A percentile compares a stretch with the other conserved stretches of the same genome.
Evolutionary conservation across 92 coral and sea anemone genomes (phyloP).

Genomic region (Phymanthus crucifer): DNA sequence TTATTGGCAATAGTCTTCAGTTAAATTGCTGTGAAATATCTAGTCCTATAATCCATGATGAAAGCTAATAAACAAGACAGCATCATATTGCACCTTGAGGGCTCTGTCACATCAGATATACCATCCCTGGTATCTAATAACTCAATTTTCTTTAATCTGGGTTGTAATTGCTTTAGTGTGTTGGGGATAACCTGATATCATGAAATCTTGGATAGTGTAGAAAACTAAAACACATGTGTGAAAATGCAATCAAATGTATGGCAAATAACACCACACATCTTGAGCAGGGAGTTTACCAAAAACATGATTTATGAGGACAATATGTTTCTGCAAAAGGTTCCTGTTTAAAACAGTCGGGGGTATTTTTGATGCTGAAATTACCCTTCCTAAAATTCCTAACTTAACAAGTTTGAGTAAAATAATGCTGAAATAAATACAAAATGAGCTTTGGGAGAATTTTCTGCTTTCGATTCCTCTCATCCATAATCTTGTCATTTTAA

Average conservation of each 20-base stretch:
- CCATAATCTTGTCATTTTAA: neutral
- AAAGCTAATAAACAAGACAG: neutral
- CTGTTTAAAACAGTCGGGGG: neutral
- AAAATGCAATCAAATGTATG: neutral
- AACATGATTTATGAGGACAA: neutral
- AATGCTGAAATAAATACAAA: neutral
- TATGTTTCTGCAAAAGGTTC: neutral
- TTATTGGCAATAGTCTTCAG: no score
- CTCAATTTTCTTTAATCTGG: conserved; percentile 1
- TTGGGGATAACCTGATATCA: neutral
- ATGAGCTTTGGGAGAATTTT: neutral
- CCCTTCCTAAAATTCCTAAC: neutral
- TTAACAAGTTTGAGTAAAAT: neutral
- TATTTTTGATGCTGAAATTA: neutral
- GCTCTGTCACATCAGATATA: neutral
- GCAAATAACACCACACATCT: neutral
- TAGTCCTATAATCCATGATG: neutral
- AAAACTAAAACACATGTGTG: conserved; percentile 1
- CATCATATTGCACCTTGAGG: conserved; percentile 5
- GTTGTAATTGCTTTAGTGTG: neutral
- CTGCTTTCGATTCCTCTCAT: no score
- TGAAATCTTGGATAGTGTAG: neutral
- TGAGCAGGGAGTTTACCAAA: neutral
- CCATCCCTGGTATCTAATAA: neutral
- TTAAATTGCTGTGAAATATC: neutral